Percentiles rank a stretch among this genome's conserved stretches.
Conservation (phyloP, 35 echinoderm and acorn worm species). For the Heliocidaris erythrogramma region DNA sequence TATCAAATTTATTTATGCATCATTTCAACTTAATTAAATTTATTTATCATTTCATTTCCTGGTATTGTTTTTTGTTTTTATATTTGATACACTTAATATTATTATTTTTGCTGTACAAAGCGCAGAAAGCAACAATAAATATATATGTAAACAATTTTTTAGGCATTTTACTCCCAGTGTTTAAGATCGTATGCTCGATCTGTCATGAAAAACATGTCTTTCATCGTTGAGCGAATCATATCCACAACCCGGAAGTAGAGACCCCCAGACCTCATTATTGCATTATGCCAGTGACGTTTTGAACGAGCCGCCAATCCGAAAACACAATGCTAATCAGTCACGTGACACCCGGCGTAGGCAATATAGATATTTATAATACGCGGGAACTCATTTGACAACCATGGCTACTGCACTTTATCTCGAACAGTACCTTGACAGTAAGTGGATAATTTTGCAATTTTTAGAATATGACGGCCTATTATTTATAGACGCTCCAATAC, state of each 20-base stretch:
- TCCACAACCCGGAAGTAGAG: constrained; percentile 23
- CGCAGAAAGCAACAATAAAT: too few species aligned
- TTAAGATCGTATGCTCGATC: too few species aligned
- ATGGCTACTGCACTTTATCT: constrained; percentile 85
- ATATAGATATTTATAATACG: too few species aligned
- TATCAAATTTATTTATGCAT: too few species aligned
- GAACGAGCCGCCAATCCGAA: constrained; percentile 41
- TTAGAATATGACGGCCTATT: not conserved
- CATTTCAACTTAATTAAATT: too few species aligned
- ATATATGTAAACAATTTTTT: too few species aligned
- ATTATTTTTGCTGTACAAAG: too few species aligned
- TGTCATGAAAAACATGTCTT: too few species aligned
- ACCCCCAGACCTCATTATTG: constrained; percentile 11
- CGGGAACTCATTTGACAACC: constrained; percentile 42
- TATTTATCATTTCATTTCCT: too few species aligned
- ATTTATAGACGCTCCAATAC: not conserved
- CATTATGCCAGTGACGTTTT: constrained; percentile 26
- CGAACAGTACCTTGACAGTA: constrained; percentile 92
- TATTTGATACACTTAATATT: too few species aligned
- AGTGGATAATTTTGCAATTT: constrained; percentile 46
- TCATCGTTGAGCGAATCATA: not conserved
- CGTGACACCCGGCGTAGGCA: not conserved
- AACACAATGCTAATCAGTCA: constrained; percentile 29
- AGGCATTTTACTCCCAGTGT: too few species aligned
- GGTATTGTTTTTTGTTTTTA: too few species aligned